Evolutionary conservation across 1,140 invertebrate species (phyloP).

Genomic region (Drosophila oshimai): DNA sequence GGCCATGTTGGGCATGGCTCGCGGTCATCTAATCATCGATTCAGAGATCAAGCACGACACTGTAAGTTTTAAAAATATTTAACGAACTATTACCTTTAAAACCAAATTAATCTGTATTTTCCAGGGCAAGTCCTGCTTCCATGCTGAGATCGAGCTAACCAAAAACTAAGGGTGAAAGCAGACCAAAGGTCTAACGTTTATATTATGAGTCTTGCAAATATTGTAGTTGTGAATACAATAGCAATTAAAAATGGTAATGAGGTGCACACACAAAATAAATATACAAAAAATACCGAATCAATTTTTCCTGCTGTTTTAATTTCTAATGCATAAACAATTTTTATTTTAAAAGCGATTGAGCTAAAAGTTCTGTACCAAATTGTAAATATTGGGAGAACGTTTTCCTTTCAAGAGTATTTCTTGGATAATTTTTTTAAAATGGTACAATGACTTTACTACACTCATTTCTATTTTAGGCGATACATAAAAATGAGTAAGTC

Average conservation of each 20-base stretch:
- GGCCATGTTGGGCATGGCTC: conserved; percentile 70
- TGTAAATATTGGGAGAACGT: too few relatives aligned
- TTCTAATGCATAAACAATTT: not conserved
- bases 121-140: conserved; percentile 79
- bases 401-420: too few relatives aligned
- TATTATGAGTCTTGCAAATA: conserved; percentile 65
- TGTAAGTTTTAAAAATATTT: conserved; percentile 34
- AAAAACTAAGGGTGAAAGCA: conserved; percentile 48
- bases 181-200: conserved; percentile 4
- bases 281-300: conserved; percentile 11
- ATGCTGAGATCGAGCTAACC: conserved; percentile 72
- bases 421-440: too few relatives aligned
- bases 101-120: not conserved
- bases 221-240: conserved; percentile 38
- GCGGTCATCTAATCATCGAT: conserved; percentile 69
- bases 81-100: not conserved
- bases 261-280: conserved; percentile 38
- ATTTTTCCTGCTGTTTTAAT: too few relatives aligned
- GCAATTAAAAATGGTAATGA: conserved; percentile 58
- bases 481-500: too few relatives aligned
- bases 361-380: too few relatives aligned
- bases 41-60: conserved; percentile 76
- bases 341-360: too few relatives aligned
- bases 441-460: too few relatives aligned
- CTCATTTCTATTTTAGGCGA: too few relatives aligned